These are phyloP conservation scores for Tringa solitaria DNA, from an alignment of 2,113 vertebrate species.

Conservation along the genomic window DNA sequence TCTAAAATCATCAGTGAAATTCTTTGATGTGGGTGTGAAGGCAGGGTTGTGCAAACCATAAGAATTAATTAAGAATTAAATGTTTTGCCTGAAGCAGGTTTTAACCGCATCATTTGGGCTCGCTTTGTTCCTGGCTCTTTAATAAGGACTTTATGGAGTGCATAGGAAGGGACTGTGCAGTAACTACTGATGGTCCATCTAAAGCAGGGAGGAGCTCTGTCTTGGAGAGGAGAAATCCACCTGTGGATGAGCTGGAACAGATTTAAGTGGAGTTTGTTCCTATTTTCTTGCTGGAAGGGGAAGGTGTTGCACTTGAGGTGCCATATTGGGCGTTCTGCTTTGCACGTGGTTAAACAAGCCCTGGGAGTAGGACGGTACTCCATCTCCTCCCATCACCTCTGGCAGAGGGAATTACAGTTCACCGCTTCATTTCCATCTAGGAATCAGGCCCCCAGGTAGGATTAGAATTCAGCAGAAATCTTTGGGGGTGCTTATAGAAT, in stretches of 20 bases:
- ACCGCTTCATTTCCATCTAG: background rate
- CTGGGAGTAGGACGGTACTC: background rate
- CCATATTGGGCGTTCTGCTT: accelerated
- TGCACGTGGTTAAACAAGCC: accelerated
- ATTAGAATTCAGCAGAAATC: background rate
- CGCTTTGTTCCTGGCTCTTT: background rate
- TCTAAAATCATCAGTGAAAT: background rate
- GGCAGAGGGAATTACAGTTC: background rate
- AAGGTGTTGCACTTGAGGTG: background rate
- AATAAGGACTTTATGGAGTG: background rate
- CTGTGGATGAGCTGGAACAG: background rate
- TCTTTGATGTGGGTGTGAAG: background rate
- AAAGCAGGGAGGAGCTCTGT: background rate
- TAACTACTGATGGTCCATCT: accelerated
- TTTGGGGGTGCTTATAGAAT: background rate
- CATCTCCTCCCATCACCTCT: accelerated
- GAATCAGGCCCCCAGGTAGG: background rate
- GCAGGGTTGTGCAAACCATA: background rate
- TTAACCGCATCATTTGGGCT: background rate
- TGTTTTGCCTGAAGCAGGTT: background rate
- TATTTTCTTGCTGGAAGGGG: background rate
- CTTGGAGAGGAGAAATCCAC: background rate
- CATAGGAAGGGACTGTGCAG: background rate
- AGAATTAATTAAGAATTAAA: background rate
- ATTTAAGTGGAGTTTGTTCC: background rate